phyloP scores from a whole-genome alignment of 2,113 vertebrate genomes.

The Mirounga angustirostris region DNA sequence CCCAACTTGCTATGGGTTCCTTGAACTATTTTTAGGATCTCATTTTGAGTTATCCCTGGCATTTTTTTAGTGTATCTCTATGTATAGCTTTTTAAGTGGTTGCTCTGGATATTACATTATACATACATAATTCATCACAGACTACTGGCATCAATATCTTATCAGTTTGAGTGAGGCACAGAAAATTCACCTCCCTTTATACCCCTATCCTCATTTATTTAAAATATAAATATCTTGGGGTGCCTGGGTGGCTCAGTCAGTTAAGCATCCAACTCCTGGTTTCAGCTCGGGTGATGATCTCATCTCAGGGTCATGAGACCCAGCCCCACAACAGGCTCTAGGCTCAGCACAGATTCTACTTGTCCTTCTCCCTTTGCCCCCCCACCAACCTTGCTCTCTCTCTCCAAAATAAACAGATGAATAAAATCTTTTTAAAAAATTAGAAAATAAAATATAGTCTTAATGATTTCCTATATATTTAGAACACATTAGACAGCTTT shows the following conservation, averaged over 20 bases:
- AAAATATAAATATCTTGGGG: background rate
- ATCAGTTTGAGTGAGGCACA: background rate
- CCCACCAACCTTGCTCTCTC: background rate
- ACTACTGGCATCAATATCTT: background rate
- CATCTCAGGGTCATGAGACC: background rate
- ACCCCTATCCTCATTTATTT: background rate
- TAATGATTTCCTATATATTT: background rate
- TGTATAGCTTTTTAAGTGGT: background rate
- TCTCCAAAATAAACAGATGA: background rate
- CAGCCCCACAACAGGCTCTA: background rate
- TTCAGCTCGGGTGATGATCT: background rate
- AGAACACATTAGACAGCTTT: background rate
- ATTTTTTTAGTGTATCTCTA: background rate
- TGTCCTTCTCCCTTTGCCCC: background rate
- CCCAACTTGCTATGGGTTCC: background rate
- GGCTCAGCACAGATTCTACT: background rate
- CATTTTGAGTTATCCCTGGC: background rate
- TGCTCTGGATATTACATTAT: background rate
- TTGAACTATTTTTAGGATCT: background rate
- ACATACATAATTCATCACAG: background rate
- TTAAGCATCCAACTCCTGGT: background rate
- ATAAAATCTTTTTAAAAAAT: background rate
- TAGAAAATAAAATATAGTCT: background rate
- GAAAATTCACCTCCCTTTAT: background rate
- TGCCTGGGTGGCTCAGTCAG: background rate